A percentile compares a stretch with the other conserved stretches of the same genome.
Conservation (phyloP, 2,888 invertebrate species). For the Pteria penguin region DNA sequence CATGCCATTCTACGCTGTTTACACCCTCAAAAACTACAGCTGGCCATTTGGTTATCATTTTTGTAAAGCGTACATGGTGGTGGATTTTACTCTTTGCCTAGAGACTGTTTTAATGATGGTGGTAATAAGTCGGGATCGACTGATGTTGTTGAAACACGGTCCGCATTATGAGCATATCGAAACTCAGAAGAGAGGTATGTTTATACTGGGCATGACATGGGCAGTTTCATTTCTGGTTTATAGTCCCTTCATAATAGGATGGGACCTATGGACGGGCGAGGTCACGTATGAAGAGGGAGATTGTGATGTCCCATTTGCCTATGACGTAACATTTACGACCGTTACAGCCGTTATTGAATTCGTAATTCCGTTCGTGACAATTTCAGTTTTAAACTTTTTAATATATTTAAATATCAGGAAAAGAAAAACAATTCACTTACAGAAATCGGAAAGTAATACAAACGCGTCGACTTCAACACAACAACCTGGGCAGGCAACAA, state of each 20-base stretch:
- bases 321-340: constrained; percentile 54
- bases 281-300: constrained; percentile 51
- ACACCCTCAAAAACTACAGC: constrained; percentile 48
- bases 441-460: not conserved
- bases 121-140: constrained; percentile 61
- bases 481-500: not conserved
- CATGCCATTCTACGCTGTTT: constrained; percentile 64
- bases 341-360: constrained; percentile 61
- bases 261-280: constrained; percentile 60
- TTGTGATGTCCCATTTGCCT: constrained; percentile 66
- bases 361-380: constrained; percentile 52
- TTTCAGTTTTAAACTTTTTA: constrained; percentile 52
- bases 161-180: constrained; percentile 49
- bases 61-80: constrained; percentile 60
- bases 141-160: constrained; percentile 56
- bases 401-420: constrained; percentile 59
- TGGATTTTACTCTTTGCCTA: constrained; percentile 61
- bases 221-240: constrained; percentile 55
- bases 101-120: constrained; percentile 61
- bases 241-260: constrained; percentile 64
- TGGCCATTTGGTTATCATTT: constrained; percentile 64
- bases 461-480: too few relatives aligned
- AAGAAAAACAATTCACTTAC: constrained; percentile 11
- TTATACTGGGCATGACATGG: constrained; percentile 57
- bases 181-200: constrained; percentile 47